Evolutionary conservation across 1,140 invertebrate genomes (phyloP).

Genomic region (Lepidurus apus): DNA sequence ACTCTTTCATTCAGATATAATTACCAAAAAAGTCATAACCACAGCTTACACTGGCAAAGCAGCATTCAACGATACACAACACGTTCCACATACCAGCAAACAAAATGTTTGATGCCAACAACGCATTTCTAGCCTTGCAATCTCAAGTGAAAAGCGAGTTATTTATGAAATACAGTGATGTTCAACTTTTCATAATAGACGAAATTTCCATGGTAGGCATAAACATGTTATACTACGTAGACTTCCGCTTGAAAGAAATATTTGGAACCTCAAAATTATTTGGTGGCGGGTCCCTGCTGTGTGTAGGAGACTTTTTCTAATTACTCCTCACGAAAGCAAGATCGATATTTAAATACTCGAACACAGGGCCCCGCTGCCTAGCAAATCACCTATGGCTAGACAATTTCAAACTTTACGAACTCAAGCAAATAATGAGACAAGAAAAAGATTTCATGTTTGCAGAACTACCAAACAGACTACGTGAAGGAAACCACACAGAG

Average conservation of each 20-base stretch:
- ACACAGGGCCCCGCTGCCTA: not conserved
- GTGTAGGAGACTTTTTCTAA: no score
- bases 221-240: not conserved
- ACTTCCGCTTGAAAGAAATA: not conserved
- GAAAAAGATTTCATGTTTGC: not conserved
- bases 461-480: not conserved
- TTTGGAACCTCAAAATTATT: not conserved
- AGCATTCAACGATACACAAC: not conserved
- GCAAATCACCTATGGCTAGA: not conserved
- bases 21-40: not conserved
- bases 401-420: not conserved
- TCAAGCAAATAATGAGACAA: not conserved
- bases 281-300: not conserved
- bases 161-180: not conserved
- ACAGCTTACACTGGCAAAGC: not conserved
- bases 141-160: not conserved
- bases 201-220: no score
- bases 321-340: no score
- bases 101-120: not conserved
- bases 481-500: not conserved
- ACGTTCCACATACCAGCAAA: not conserved
- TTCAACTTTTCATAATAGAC: not conserved
- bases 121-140: not conserved
- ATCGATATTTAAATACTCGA: not conserved
- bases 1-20: not conserved